Conservation (phyloP, 2,888 invertebrate genomes). For the Papilio protenor region DNA sequence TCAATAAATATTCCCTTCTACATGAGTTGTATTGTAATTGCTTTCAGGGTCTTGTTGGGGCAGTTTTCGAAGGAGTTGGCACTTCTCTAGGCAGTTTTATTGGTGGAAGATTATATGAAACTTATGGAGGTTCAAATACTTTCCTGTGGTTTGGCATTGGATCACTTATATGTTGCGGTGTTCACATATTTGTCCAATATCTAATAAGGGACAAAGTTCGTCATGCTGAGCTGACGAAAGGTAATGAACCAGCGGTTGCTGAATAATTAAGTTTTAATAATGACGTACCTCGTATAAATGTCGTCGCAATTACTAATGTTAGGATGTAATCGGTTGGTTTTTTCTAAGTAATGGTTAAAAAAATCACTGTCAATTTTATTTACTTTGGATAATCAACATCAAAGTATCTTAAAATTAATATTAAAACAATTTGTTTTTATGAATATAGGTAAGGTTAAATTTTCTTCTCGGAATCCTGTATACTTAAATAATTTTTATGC, state of each 20-base stretch:
- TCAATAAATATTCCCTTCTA: too few relatives aligned
- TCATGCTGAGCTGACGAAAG: conserved; percentile 59
- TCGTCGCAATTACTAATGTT: not conserved
- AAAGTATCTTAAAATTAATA: not conserved
- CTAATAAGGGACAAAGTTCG: conserved; percentile 58
- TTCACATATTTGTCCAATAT: conserved; percentile 84
- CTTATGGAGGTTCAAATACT: conserved; percentile 86
- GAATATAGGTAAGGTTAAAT: not conserved
- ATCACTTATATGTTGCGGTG: conserved; percentile 84
- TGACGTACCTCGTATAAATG: conserved; percentile 2
- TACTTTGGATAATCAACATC: not conserved
- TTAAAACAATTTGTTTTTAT: not conserved
- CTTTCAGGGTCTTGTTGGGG: conserved; percentile 91
- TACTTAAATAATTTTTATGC: not conserved
- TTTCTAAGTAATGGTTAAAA: not conserved
- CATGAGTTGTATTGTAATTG: not conserved
- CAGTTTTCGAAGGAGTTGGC: conserved; percentile 94
- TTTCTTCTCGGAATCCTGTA: not conserved
- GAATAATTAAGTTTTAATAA: conserved; percentile 1
- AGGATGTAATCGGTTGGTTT: not conserved
- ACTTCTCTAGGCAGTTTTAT: conserved; percentile 81
- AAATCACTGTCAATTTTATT: not conserved
- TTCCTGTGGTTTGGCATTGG: conserved; percentile 90
- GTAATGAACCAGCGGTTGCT: conserved; percentile 59
- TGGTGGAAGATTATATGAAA: conserved; percentile 88